Base-by-base conservation (phyloP, 2,113 vertebrate genomes). In the Oreotrochilus melanogaster region DNA sequence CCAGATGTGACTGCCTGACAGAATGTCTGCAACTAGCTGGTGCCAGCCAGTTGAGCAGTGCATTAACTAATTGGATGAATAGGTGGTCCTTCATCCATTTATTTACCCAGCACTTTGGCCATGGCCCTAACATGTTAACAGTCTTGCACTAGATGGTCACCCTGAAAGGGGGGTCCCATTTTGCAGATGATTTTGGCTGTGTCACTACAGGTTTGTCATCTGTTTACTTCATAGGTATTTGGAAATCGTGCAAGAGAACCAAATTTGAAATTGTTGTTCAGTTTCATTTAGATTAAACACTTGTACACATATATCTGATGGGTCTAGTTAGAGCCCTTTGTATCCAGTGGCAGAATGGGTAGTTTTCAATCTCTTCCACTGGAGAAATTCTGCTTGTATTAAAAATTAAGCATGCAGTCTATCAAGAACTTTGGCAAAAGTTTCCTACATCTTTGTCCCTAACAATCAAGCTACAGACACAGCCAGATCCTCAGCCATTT, bases 11-110 rank as follows among this genome's bases (percentile, higher is more conserved):
- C 27, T 74, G 35, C 54, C 48, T 45, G 60, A 50, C 7, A 14
- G 5, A 22, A 7, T 56, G 60, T 30, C 9, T 43, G 22, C 24
- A 16, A 48, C 42, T 66, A 37, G 12, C 33, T 54, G 15, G 18
- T n/a, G 13, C 24, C 60, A 83, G 11, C 22, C 28, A 48, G 7
- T 12, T 66, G 30, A 66, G 39, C 60, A 56, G 47, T 15, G 10
- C 11, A 48, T 48, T 43, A 60, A 8, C 22, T 56, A 11, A 10
- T 19, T 10, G 61, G 31, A 18, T 78, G 27, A 78, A 56, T 2
- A 61, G 3, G 14, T 22, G 76, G 37, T 23, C 28, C 2, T 76
- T 60, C 1, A 0, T 50, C 30, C 13, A 37, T 37, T 37, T 37
- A 35, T 30, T 66, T 30, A 50, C 53, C 11, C 30, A 31, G 9